Base-by-base conservation (phyloP, 2,888 invertebrate species). In the Stenchaetothrips biformis region DNA sequence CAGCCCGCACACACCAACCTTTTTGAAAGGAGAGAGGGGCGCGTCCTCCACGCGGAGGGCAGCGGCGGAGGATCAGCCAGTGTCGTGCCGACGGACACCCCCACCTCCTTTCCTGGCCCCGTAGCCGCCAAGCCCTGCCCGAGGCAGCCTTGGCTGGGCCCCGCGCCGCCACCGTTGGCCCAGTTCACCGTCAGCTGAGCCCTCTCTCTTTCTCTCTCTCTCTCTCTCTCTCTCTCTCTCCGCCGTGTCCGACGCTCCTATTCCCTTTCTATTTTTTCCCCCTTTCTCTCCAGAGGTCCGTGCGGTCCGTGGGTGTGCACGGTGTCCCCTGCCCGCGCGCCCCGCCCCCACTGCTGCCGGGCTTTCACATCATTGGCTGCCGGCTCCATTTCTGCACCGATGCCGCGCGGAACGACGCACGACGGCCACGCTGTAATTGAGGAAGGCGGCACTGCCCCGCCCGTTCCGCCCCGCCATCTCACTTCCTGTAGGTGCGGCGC, bases 181-280 rank as follows among this genome's bases (percentile, higher is more conserved):
- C 78, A 37, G 27, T 74, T 62, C 48, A 25, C 48, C 74, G 79
- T 79, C 81, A 79, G 79, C 79, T 79, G 47, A 79, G 79, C 67
- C 79, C 79, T 79, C 7, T 21, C 67, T 67, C 67, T 77, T 53
- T 77, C 79, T 67, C 79, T 18, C 47, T 16, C 48, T 18, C 49
- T 59, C n/a, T 77, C 48, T 79, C 27, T 13, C 18, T 48, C 49
- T 74, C 67, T 79, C 79, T 25, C 67, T 47, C 48, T 27, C 21
- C 25, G 2, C 25, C 25, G 25, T 7, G 67, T 25, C 8, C 53
- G 13, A 9, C 9, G 9, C 67, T 9, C 9, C 67, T 67, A 9
- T 21, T n/a, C n/a, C n/a, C 62, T 7, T 37, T 59, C 11, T 59
- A 16, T 6, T 59, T 18, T 11, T 59, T 7, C 53, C 16, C 53